Evolutionary conservation across 2,888 invertebrate genomes (phyloP), one percentile per base, ranked within the genome.

Genomic region (Cataglyphis livida): DNA sequence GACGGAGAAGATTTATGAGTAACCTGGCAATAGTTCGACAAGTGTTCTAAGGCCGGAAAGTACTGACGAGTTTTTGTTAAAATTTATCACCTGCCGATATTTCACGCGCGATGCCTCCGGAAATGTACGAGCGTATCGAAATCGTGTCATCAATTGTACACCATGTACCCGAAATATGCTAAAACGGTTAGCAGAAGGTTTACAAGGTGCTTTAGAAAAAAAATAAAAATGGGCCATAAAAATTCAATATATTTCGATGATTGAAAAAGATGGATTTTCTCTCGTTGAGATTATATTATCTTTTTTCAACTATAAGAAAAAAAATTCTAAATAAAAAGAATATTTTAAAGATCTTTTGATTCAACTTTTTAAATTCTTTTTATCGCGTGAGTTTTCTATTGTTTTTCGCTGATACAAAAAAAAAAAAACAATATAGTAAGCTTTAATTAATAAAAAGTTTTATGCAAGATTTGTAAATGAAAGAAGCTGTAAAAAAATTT

Each of bases 41-140:
- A 28, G 28, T 28, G 28, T 18, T 7, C 25, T 9, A 18, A 9
- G n/a, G n/a, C 25, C n/a, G 15, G 25, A 38, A 41, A 66, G 25
- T 68, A n/a, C 54, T 25, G 66, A 75, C 10, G 38, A 75, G 66
- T 51, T 75, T 54, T 66, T 28, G 25, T 35, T 21, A 12, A 28
- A 65, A 75, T 54, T 65, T 75, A 51, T 38, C 38, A 75, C 38
- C 66, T 38, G 66, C 18, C 75, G 38, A 65, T 75, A 75, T 75
- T 66, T 75, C 66, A 12, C 5, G 66, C 74, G 35, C 18, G 18
- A 12, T 64, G 65, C 51, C n/a, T 51, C n/a, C 66, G 48, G 25
- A 75, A 64, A 48, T 75, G 35, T 32, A 25, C 35, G 35, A 35
- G 18, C 32, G 35, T 48, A 21, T 64, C 44, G 64, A 48, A 65